A percentile compares a stretch with the other conserved stretches of the same genome.
phyloP scores from a whole-genome alignment of 2,888 invertebrate species.

The Sarcophaga subvicina region DNA sequence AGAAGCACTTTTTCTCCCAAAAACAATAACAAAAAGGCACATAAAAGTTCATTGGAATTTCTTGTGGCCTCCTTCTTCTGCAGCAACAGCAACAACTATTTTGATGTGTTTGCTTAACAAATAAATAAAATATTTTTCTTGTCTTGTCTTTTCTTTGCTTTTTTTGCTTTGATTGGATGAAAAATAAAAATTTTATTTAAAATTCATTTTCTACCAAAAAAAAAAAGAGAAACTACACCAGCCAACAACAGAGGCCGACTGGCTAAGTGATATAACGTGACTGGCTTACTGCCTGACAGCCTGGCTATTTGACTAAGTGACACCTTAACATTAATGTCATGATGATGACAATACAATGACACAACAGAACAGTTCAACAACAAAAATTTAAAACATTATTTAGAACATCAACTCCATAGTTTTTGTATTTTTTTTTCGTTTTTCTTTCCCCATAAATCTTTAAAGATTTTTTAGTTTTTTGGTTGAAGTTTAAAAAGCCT shows the following conservation, averaged over 20 bases:
- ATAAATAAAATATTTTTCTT: not conserved
- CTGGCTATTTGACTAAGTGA: constrained; percentile 28
- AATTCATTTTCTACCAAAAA: not conserved
- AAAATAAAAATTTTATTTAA: not conserved
- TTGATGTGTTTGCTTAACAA: not conserved
- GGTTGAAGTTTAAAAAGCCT: not conserved
- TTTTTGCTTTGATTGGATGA: too few relatives aligned
- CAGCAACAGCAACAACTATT: too few relatives aligned
- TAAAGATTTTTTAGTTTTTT: constrained; percentile 3
- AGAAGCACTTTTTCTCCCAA: not conserved
- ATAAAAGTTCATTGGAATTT: not conserved
- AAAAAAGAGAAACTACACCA: not conserved
- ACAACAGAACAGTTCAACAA: constrained; percentile 25
- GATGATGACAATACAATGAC: constrained; percentile 43
- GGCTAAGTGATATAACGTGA: not conserved
- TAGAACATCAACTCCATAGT: not conserved
- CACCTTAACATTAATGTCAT: constrained; percentile 48
- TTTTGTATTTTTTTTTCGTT: not conserved
- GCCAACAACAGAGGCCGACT: not conserved
- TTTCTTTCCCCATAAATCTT: constrained; percentile 18
- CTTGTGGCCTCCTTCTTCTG: not conserved
- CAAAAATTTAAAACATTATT: constrained; percentile 5
- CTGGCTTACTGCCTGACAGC: constrained; percentile 18
- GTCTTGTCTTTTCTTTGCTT: too few relatives aligned
- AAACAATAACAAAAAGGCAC: not conserved